phyloP scores from a whole-genome alignment of 2,888 invertebrate species.

The Rhodophaea formosa region DNA sequence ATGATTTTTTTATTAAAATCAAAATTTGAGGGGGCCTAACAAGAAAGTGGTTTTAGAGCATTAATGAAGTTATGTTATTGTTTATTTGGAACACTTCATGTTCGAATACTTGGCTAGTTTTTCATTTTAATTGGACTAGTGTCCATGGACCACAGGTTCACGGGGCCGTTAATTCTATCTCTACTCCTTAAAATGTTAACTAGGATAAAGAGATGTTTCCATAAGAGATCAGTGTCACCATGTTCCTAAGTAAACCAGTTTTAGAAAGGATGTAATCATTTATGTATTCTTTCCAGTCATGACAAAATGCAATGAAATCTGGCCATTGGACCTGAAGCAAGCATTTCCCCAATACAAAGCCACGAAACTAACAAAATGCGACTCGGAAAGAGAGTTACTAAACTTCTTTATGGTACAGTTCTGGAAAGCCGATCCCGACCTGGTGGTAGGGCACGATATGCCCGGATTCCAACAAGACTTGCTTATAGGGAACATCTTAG shows the following conservation, averaged over 20 bases:
- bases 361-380: slow-evolving; percentile 88
- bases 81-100: too few relatives aligned
- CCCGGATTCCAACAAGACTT: slow-evolving; percentile 94
- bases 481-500: slow-evolving; percentile 90
- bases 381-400: slow-evolving; percentile 92
- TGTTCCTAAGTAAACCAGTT: background rate
- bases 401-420: slow-evolving; percentile 93
- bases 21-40: too few relatives aligned
- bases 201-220: too few relatives aligned
- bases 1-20: too few relatives aligned
- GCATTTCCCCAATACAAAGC: slow-evolving; percentile 84
- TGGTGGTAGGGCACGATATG: slow-evolving; percentile 96
- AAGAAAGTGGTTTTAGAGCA: too few relatives aligned
- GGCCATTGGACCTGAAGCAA: slow-evolving; percentile 92
- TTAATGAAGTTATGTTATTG: too few relatives aligned
- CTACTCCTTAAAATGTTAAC: too few relatives aligned
- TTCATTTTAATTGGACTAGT: too few relatives aligned
- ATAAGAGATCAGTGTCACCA: too few relatives aligned
- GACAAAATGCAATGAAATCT: slow-evolving; percentile 88
- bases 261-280: background rate
- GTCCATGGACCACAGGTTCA: too few relatives aligned
- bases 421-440: slow-evolving; percentile 94
- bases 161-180: too few relatives aligned
- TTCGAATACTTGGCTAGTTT: too few relatives aligned
- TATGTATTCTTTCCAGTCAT: slow-evolving; percentile 82